Base-by-base conservation (phyloP, 2,888 invertebrate genomes). In the Drosophila parthenogenetica region DNA sequence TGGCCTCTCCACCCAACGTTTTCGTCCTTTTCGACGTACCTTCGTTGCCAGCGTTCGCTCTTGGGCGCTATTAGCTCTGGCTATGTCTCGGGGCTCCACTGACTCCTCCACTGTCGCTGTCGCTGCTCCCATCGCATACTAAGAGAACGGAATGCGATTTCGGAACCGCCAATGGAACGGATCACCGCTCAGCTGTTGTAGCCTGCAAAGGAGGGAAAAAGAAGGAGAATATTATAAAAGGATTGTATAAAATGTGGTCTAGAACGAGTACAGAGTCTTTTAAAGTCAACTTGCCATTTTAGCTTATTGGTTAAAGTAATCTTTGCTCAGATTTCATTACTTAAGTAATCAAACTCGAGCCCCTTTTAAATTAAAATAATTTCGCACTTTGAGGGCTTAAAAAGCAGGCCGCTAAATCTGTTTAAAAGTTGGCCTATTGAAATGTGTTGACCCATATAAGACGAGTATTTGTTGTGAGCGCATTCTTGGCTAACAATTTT, bases 51-150 rank as follows among this genome's bases (percentile, higher is more conserved):
- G 71, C 58, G 89, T 90, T 16, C 84, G 87, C 49, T 80, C 75
- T 64, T 81, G 86, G 53, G 90, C 90, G 51, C 89, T 90, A 59
- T 89, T 90, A 76, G 88, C 82, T 75, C 75, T 74, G 81, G 73
- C 76, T 75, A 73, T 75, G 77, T 79, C 75, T 73, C 64, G 87
- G 48, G 67, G 35, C 35, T 35, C 35, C 35, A 35, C 13, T 48
- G 59, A 51, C 73, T 66, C 64, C 76, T 73, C 79, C 80, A 68
- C 67, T 73, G 66, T 62, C 59, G 74, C 77, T 64, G 65, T 61
- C 63, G 77, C 86, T 70, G 79, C 84, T 72, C 69, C 88, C 85
- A 85, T 85, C 69, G 85, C 85, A 85, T 85, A 85, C 83, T 87
- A 84, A 69, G 64, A 61, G 49, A 46, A 46, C 35, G 17, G 39